Evolutionary conservation across 1,140 invertebrate genomes (phyloP), one percentile per base, ranked within the genome.

Genomic region (Dendrolimus kikuchii): DNA sequence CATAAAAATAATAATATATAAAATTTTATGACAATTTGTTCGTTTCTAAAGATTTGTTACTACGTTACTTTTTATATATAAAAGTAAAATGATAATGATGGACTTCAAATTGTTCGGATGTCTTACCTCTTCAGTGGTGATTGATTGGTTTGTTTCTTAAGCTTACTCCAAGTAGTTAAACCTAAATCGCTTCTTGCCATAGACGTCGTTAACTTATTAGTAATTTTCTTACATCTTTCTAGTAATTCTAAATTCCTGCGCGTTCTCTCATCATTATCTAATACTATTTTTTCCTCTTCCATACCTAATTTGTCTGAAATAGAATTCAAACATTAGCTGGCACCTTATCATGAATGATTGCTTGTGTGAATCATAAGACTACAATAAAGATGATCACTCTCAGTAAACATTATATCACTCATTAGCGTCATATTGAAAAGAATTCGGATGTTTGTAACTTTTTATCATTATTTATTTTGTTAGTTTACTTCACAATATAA

Each of bases 181-280:
- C 92, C 92, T 52, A 92, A 92, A 74, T 96, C 94, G 41, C 94
- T 95, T 72, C 92, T 92, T 47, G 92, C 92, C 93, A 96, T 95
- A 54, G 93, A 93, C 50, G 90, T 89, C 68, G 93, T 91, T 77
- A 93, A 66, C 68, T 84, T 86, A 85, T 86, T 79, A 53, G 81
- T 86, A 73, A 86, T 59, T 77, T 81, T 85, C 66, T 85, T 85
- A 83, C 83, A 86, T 82, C 79, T 78, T 57, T 86, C 80, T 83
- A 86, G 73, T 78, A 86, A 81, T 79, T 84, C 83, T 86, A 86
- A 77, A 76, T 86, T 86, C 78, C 83, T 86, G 81, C 81, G 83
- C 81, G 83, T 86, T 84, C 83, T 80, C 78, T 86, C 83, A 81
- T 86, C 75, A 70, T 75, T 83, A 81, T 86, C 81, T 84, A 84